These are phyloP conservation scores for Coptodon bakossiorum DNA, from an alignment of 2,113 vertebrate species.

Conservation along the genomic window DNA sequence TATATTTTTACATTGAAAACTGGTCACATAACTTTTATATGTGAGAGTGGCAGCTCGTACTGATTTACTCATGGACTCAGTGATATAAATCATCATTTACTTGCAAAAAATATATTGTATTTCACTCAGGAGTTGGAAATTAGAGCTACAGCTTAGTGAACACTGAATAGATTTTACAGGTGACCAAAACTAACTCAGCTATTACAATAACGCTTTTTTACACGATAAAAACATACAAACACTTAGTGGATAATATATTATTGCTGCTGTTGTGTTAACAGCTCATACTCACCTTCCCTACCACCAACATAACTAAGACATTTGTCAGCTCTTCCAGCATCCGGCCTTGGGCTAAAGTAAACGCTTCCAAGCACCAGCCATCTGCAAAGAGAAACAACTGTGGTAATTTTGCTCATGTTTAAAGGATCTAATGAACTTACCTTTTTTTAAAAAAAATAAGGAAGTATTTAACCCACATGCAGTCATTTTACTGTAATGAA, in stretches of 20 bases:
- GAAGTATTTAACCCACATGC: background rate
- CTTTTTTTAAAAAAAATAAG: background rate
- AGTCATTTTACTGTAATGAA: background rate
- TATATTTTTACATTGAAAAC: background rate
- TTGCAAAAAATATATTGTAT: background rate
- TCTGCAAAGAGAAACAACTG: conserved; percentile 43
- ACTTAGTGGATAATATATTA: background rate
- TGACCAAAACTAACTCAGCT: background rate
- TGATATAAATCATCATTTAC: background rate
- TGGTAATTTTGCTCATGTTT: background rate
- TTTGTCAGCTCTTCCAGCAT: conserved; percentile 74
- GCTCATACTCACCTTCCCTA: conserved; percentile 66
- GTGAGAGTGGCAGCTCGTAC: background rate
- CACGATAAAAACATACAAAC: background rate
- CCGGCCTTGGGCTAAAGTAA: conserved; percentile 78
- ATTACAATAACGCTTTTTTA: background rate
- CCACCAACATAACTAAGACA: conserved; percentile 79
- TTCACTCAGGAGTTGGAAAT: background rate
- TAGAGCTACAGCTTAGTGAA: background rate
- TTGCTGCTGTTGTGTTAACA: background rate
- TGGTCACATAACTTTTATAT: background rate
- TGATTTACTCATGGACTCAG: background rate
- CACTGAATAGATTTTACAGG: background rate
- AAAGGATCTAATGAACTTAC: background rate
- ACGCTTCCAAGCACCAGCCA: conserved; percentile 89